Evolutionary conservation across 2,797 vertebrate species (phyloP).

Genomic region (Poeciliopsis infans): DNA sequence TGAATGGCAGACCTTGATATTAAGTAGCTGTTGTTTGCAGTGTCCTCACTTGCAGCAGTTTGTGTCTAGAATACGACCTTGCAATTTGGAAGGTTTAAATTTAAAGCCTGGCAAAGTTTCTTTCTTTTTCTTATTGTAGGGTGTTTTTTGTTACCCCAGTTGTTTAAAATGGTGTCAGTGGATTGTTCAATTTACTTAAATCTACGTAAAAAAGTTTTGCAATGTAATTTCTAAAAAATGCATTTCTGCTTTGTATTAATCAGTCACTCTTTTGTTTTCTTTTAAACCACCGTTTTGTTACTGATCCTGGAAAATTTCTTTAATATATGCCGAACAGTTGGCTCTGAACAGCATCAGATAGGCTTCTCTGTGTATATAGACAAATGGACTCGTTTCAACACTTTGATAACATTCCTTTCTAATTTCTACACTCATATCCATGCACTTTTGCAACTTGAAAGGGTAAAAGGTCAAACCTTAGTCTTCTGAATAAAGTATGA

Average conservation of each 20-base stretch:
- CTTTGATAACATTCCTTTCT: background rate
- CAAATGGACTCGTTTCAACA: background rate
- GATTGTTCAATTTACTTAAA: background rate
- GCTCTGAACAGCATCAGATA: background rate
- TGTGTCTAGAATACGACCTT: constrained; percentile 77
- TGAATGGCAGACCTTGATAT: constrained; percentile 71
- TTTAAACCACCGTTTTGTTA: background rate
- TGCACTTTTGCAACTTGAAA: background rate
- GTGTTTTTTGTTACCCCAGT: background rate
- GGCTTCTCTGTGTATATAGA: background rate
- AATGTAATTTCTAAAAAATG: background rate
- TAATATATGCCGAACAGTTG: constrained; percentile 27
- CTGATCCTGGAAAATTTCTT: constrained; percentile 1
- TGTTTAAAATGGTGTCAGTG: background rate
- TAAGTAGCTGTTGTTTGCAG: constrained; percentile 63
- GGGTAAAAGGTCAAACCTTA: background rate
- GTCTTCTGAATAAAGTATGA: background rate
- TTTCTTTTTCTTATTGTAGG: background rate
- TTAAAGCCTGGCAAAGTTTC: background rate
- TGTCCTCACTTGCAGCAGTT: constrained; percentile 59
- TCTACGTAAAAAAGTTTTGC: background rate
- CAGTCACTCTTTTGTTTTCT: background rate
- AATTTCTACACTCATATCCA: background rate
- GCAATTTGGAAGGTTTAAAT: constrained; percentile 47
- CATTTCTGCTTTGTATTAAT: background rate